phyloP scores from a whole-genome alignment of 2,797 vertebrate species.

The Enteromius anoplus region DNA sequence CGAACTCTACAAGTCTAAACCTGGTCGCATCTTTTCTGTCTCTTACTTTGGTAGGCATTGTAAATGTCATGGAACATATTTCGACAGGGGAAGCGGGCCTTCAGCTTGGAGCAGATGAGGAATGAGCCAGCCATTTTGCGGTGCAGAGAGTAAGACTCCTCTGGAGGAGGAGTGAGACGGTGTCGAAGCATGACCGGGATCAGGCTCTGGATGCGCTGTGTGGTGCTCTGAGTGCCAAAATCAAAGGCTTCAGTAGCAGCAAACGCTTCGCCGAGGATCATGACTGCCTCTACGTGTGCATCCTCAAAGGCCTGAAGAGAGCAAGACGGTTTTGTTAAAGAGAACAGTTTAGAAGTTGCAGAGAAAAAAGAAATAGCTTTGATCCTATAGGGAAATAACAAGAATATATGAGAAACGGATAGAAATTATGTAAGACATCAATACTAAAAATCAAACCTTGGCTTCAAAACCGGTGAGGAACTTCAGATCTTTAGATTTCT shows the following conservation, averaged over 20 bases:
- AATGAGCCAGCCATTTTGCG: slow-evolving; percentile 93
- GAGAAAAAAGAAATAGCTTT: background rate
- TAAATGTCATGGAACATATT: slow-evolving; percentile 86
- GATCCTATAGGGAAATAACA: background rate
- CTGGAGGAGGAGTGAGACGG: slow-evolving; percentile 86
- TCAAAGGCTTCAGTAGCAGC: slow-evolving; percentile 78
- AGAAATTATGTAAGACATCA: background rate
- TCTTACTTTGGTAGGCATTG: slow-evolving; percentile 67
- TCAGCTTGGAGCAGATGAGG: slow-evolving; percentile 89
- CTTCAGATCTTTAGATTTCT: slow-evolving; percentile 87
- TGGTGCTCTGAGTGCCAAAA: slow-evolving; percentile 85
- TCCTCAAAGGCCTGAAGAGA: slow-evolving; percentile 79
- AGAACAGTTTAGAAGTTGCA: slow-evolving; percentile 22
- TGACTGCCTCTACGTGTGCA: slow-evolving; percentile 87
- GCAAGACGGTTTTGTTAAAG: background rate
- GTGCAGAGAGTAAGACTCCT: slow-evolving; percentile 89
- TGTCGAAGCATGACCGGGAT: slow-evolving; percentile 86
- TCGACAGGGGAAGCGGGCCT: slow-evolving; percentile 78
- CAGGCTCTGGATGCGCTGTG: slow-evolving; percentile 82
- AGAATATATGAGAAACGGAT: background rate
- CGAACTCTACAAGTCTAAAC: slow-evolving; percentile 53
- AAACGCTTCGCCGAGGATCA: slow-evolving; percentile 91
- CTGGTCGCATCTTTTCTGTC: slow-evolving; percentile 39
- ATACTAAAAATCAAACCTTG: slow-evolving; percentile 74
- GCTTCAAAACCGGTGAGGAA: slow-evolving; percentile 92